These are phyloP conservation scores for Ctenosaura bakeri DNA, from an alignment of 2,797 vertebrate species.

Conservation along the genomic window DNA sequence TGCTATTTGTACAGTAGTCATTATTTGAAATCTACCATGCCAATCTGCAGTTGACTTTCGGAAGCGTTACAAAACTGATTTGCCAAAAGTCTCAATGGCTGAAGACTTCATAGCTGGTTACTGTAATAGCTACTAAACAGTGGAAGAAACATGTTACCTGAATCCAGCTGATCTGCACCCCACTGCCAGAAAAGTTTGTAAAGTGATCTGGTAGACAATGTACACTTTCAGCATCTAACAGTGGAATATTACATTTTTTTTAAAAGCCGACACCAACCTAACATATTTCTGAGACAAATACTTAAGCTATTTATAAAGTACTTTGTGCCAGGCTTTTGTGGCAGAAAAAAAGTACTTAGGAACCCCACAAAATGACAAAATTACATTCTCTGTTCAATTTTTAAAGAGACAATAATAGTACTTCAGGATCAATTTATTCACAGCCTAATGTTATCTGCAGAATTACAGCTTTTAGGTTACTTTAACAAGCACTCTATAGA, in stretches of 20 bases:
- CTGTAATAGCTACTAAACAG: not conserved
- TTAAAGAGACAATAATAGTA: conserved; percentile 61
- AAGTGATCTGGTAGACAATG: not conserved
- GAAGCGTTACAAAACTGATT: conserved; percentile 2
- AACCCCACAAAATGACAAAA: conserved; percentile 60
- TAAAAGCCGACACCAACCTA: not conserved
- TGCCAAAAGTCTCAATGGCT: not conserved
- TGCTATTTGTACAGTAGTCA: not conserved
- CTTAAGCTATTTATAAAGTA: conserved; percentile 52
- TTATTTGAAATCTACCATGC: not conserved
- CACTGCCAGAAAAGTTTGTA: not conserved
- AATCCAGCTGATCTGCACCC: not conserved
- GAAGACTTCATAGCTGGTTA: not conserved
- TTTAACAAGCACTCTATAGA: conserved; percentile 61
- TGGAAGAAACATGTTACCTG: not conserved
- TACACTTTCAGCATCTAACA: not conserved
- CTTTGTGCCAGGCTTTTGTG: not conserved
- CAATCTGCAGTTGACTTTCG: not conserved
- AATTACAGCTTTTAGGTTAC: conserved; percentile 65
- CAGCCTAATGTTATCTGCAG: conserved; percentile 61
- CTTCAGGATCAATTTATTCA: conserved; percentile 64
- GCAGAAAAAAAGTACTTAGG: conserved; percentile 59
- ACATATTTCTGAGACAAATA: not conserved
- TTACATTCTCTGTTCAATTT: conserved; percentile 63
- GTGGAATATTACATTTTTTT: not conserved